Evolutionary conservation across 2,888 invertebrate genomes (phyloP).

Genomic region (Trichacis sp.): DNA sequence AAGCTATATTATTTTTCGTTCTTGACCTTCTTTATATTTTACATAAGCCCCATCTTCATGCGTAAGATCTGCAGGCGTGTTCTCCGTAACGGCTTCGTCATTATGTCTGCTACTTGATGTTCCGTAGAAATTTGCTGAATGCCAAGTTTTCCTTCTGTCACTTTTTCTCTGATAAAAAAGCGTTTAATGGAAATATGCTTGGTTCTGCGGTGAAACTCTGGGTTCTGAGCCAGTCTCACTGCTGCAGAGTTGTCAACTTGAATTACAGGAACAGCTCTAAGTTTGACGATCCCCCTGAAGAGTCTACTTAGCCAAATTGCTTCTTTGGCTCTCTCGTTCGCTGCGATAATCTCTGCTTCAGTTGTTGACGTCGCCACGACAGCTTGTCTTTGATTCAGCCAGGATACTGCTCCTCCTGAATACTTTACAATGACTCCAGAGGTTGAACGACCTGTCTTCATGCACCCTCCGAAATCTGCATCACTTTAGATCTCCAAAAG

Average conservation of each 20-base stretch:
- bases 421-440: conserved; percentile 46
- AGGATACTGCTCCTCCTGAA: conserved; percentile 49
- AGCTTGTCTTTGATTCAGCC: conserved; percentile 40
- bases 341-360: conserved; percentile 55
- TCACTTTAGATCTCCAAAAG: conserved; percentile 46
- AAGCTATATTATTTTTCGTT: too few species aligned
- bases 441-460: conserved; percentile 52
- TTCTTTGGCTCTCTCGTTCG: conserved; percentile 52
- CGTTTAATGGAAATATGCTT: conserved; percentile 53
- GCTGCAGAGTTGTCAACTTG: conserved; percentile 53
- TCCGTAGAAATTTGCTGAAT: conserved; percentile 47
- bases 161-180: conserved; percentile 51
- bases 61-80: conserved; percentile 29
- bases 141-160: conserved; percentile 37
- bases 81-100: conserved; percentile 47
- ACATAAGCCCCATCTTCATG: not conserved
- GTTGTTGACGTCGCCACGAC: conserved; percentile 47
- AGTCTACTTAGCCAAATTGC: conserved; percentile 54
- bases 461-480: conserved; percentile 58
- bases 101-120: conserved; percentile 49
- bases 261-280: conserved; percentile 44
- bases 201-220: conserved; percentile 52
- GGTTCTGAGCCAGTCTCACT: conserved; percentile 52
- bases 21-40: too few species aligned
- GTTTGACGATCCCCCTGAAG: conserved; percentile 44